phyloP scores from a whole-genome alignment of 2,797 vertebrate species.

The Chaunax sp. region DNA sequence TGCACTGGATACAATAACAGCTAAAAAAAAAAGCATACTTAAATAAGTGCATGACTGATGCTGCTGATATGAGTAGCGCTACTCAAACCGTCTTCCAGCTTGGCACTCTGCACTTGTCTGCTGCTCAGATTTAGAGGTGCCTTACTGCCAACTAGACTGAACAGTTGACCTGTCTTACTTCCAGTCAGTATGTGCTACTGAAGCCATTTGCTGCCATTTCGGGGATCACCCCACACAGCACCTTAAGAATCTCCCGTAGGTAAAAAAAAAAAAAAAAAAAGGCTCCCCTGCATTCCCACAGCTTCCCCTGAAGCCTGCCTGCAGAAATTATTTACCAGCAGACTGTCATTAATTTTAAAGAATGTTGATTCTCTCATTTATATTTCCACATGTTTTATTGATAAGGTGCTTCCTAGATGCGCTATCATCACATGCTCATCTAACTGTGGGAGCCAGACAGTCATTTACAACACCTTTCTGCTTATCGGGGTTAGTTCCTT shows the following conservation, averaged over 20 bases:
- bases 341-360: slow-evolving; percentile 78
- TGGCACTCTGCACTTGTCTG: slow-evolving; percentile 30
- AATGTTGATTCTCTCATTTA: slow-evolving; percentile 70
- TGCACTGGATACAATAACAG: slow-evolving; percentile 29
- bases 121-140: slow-evolving; percentile 59
- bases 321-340: slow-evolving; percentile 72
- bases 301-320: slow-evolving; percentile 46
- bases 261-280: slow-evolving; percentile 37
- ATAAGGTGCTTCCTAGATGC: slow-evolving; percentile 54
- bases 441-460: slow-evolving; percentile 51
- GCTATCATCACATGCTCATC: slow-evolving; percentile 42
- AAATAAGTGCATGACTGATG: slow-evolving; percentile 26
- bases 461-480: slow-evolving; percentile 8
- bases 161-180: slow-evolving; percentile 69
- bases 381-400: slow-evolving; percentile 56
- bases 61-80: slow-evolving; percentile 31
- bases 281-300: slow-evolving; percentile 44
- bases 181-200: slow-evolving; percentile 59
- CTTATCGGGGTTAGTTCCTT: slow-evolving; percentile 44
- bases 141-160: slow-evolving; percentile 60
- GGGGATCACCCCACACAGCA: slow-evolving; percentile 59
- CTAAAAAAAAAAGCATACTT: slow-evolving; percentile 8
- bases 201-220: slow-evolving; percentile 61
- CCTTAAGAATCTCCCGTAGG: slow-evolving; percentile 53
- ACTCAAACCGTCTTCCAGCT: slow-evolving; percentile 17